Conservation (phyloP, 2,888 invertebrate genomes). For the Polydesmus complanatus region DNA sequence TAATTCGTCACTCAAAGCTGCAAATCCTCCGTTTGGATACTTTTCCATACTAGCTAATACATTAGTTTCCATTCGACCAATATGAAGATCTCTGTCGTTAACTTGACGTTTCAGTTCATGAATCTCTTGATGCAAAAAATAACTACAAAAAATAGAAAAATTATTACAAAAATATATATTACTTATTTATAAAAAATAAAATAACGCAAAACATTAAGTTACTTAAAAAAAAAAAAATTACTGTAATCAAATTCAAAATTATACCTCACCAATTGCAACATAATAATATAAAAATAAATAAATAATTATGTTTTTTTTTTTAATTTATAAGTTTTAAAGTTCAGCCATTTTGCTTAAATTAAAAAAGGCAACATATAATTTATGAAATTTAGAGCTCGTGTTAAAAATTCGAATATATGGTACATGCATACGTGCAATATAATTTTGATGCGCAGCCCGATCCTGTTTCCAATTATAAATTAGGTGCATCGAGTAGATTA, state of each 20-base stretch:
- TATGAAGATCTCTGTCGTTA: constrained; percentile 64
- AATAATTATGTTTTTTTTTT: no score
- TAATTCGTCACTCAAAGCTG: constrained; percentile 66
- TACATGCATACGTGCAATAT: no score
- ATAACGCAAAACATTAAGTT: not conserved
- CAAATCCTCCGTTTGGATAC: constrained; percentile 53
- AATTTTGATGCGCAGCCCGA: no score
- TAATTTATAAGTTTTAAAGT: no score
- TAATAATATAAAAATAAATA: not conserved
- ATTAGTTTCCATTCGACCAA: constrained; percentile 72
- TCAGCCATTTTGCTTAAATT: no score
- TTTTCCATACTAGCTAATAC: constrained; percentile 56
- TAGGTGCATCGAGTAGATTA: not conserved
- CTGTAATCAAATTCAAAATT: no score
- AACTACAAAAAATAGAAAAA: constrained; percentile 15
- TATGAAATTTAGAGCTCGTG: no score
- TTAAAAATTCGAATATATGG: no score
- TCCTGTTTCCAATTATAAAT: no score
- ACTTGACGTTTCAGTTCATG: constrained; percentile 70
- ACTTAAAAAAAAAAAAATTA: no score
- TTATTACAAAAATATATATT: not conserved
- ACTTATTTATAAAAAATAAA: not conserved
- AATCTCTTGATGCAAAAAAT: constrained; percentile 63
- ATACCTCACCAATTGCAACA: no score
- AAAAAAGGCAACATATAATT: no score